phyloP scores from a whole-genome alignment of 2,113 vertebrate genomes.

The Agelaius phoeniceus region DNA sequence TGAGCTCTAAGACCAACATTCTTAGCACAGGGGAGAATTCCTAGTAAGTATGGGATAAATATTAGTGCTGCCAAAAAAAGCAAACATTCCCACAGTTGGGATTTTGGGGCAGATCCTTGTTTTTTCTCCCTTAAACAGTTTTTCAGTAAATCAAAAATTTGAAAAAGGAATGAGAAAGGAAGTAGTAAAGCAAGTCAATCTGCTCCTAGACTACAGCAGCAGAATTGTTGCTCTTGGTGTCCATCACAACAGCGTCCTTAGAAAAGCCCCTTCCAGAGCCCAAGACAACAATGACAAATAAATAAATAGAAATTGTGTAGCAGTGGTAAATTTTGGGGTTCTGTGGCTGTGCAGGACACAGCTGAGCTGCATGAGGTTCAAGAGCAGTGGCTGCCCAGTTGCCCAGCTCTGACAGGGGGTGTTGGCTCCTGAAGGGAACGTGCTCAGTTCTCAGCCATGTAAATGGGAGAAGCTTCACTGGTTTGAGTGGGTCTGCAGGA shows the following conservation, averaged over 20 bases:
- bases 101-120: not conserved
- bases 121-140: not conserved
- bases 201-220: not conserved
- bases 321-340: not conserved
- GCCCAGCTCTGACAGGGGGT: no score
- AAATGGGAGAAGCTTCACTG: not conserved
- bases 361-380: not conserved
- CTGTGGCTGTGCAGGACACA: not conserved
- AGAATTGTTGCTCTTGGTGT: not conserved
- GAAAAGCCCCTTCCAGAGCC: not conserved
- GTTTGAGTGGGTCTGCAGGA: not conserved
- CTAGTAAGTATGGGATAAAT: not conserved
- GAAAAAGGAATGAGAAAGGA: not conserved
- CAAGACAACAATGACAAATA: not conserved
- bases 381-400: not conserved
- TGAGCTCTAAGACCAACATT: not conserved
- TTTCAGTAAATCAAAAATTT: not conserved
- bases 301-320: not conserved
- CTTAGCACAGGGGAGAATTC: not conserved
- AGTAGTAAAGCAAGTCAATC: not conserved
- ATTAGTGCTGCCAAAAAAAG: constrained; percentile 13
- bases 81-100: not conserved
- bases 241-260: not conserved
- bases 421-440: not conserved
- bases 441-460: not conserved